Evolutionary conservation across 2,888 invertebrate genomes (phyloP), one percentile per base, ranked within the genome.

Genomic region (Drosophila emarginata): DNA sequence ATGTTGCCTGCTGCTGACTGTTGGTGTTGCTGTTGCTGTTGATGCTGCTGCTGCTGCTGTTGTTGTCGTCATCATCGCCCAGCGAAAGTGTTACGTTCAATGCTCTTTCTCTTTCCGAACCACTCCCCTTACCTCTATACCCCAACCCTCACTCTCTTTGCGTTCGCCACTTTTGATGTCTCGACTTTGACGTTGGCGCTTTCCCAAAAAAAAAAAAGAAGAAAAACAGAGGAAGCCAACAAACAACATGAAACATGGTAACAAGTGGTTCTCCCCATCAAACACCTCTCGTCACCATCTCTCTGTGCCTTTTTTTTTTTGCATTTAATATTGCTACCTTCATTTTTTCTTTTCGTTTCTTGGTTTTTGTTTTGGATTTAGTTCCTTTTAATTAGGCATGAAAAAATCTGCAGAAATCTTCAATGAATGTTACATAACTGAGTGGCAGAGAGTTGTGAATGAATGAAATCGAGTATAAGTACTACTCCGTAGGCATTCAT

Each of bases 1-100:
- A 89, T 88, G 88, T 71, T 69, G 56, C 60, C 40, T 73, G 68
- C 23, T 65, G 59, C 45, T 65, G 50, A 32, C 32, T 32, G 32
- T 32, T 32, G 32, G 9, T 32, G 32, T 32, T 32, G 32, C 32
- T 32, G 32, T 9, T 32, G 69, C 52, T 21, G 58, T 9, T 32
- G 50, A 7, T 52, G 67, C 14, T 64, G 54, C 11, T 15, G 61
- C 2, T 39, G 52, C 36, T 21, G 69, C 51, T 15, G 58, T 69
- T 32, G 51, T 66, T 61, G 62, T 64, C 74, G 68, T 70, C 73
- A 76, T 75, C 70, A 67, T 77, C 67, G 57, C 37, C 28, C 56
- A 85, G 73, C 80, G 86, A 84, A 81, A 81, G 87, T 82, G 82
- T 82, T 82, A 82, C 82, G 82, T 88, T 88, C 84, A 88, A 78